These are phyloP conservation scores for Tyria jacobaeae DNA, from an alignment of 2,888 invertebrate genomes.

Conservation along the genomic window DNA sequence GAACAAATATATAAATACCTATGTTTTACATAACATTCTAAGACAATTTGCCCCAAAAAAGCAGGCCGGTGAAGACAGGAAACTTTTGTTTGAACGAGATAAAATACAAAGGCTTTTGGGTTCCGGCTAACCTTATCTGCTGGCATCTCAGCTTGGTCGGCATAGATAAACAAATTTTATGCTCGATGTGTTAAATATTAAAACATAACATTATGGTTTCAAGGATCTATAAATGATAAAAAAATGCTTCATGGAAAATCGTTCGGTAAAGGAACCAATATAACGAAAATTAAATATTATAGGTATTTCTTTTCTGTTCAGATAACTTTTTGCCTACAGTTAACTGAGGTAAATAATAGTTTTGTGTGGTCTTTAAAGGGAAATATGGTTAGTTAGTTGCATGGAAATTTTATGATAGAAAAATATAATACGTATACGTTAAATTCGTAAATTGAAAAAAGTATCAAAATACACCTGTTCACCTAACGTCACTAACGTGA, in stretches of 20 bases:
- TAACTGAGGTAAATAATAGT: background rate
- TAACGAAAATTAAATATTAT: background rate
- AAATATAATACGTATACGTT: too few species aligned
- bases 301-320: background rate
- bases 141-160: slow-evolving; percentile 60
- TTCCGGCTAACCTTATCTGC: slow-evolving; percentile 76
- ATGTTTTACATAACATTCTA: slow-evolving; percentile 37
- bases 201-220: slow-evolving; percentile 60
- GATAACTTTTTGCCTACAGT: background rate
- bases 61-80: slow-evolving; percentile 68
- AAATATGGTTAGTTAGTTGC: background rate
- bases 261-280: too few species aligned
- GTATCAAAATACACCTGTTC: too few species aligned
- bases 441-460: too few species aligned
- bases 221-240: slow-evolving; percentile 15
- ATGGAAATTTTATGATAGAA: background rate
- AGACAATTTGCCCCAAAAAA: slow-evolving; percentile 50
- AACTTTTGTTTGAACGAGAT: slow-evolving; percentile 82
- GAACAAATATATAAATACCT: slow-evolving; percentile 30
- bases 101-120: slow-evolving; percentile 79
- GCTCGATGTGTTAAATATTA: slow-evolving; percentile 79
- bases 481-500: too few species aligned
- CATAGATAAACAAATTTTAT: slow-evolving; percentile 81
- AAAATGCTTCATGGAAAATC: too few species aligned
- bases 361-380: background rate